These are phyloP conservation scores for Glaucomys volans DNA, from an alignment of 2,113 vertebrate genomes.

Conservation along the genomic window DNA sequence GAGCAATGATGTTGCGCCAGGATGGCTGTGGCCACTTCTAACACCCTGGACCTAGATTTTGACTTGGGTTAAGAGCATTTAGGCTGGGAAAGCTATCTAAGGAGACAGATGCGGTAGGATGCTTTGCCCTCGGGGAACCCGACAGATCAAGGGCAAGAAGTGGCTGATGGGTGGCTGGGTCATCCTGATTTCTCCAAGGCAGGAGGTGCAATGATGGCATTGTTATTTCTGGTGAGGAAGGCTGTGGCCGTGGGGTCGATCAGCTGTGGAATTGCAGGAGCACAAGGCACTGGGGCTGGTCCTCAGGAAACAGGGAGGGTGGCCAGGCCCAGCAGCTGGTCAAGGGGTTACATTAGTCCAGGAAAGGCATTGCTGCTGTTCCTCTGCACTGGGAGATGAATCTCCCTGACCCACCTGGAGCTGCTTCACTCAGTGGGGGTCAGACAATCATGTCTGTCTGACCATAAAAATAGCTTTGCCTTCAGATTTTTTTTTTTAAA, in stretches of 20 bases:
- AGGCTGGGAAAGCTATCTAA: background rate
- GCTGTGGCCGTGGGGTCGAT: background rate
- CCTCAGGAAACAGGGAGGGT: background rate
- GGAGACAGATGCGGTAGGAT: background rate
- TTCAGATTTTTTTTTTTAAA: background rate
- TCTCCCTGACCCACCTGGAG: background rate
- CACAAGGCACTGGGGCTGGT: slow-evolving; percentile 48
- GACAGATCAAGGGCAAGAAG: background rate
- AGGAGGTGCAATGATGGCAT: background rate
- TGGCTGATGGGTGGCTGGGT: background rate
- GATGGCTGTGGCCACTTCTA: background rate
- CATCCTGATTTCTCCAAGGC: background rate
- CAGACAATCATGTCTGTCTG: background rate
- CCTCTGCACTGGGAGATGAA: background rate
- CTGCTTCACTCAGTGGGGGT: background rate
- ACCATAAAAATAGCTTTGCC: background rate
- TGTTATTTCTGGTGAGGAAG: background rate
- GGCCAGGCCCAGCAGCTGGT: background rate
- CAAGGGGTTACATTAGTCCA: background rate
- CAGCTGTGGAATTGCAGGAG: background rate
- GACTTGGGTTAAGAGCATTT: background rate
- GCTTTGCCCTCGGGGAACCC: background rate
- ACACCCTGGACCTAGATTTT: background rate
- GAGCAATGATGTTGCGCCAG: accelerated
- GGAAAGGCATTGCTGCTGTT: background rate